A percentile compares a stretch with the other conserved stretches of the same genome.
Evolutionary conservation across 2,797 vertebrate genomes (phyloP).

Genomic region (Esox lucius): DNA sequence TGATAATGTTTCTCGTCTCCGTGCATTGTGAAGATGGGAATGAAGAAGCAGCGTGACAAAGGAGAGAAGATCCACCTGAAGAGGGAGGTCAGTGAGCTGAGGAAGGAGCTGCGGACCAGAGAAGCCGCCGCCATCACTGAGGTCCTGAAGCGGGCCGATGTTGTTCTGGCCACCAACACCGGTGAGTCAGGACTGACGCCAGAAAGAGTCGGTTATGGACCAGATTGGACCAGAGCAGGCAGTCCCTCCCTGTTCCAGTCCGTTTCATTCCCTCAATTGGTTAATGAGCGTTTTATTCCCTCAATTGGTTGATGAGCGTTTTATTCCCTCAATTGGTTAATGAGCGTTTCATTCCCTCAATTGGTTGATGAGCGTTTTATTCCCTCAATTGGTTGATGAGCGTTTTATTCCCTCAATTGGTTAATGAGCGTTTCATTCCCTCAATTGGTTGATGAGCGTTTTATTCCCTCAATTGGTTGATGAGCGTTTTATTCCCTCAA

Average conservation of each 20-base stretch:
- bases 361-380: neutral
- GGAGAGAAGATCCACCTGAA: conserved; percentile 77
- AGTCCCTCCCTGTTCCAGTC: neutral
- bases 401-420: neutral
- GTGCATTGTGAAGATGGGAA: conserved; percentile 70
- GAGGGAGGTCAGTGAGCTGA: conserved; percentile 82
- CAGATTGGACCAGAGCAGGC: neutral
- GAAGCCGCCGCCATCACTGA: conserved; percentile 83
- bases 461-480: neutral
- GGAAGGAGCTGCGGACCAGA: conserved; percentile 86
- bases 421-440: neutral
- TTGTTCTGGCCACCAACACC: conserved; percentile 91
- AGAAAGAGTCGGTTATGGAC: neutral
- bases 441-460: neutral
- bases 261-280: neutral
- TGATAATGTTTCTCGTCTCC: neutral
- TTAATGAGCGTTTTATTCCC: neutral
- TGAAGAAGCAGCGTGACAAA: conserved; percentile 80
- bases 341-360: neutral
- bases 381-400: neutral
- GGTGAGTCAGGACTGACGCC: conserved; percentile 80
- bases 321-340: neutral
- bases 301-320: neutral
- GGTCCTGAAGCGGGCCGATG: conserved; percentile 77
- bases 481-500: neutral